Percentiles rank a stretch among this genome's conserved stretches.
These are phyloP conservation scores for Macaria liturata DNA, from an alignment of 2,888 invertebrate genomes.

Conservation along the genomic window DNA sequence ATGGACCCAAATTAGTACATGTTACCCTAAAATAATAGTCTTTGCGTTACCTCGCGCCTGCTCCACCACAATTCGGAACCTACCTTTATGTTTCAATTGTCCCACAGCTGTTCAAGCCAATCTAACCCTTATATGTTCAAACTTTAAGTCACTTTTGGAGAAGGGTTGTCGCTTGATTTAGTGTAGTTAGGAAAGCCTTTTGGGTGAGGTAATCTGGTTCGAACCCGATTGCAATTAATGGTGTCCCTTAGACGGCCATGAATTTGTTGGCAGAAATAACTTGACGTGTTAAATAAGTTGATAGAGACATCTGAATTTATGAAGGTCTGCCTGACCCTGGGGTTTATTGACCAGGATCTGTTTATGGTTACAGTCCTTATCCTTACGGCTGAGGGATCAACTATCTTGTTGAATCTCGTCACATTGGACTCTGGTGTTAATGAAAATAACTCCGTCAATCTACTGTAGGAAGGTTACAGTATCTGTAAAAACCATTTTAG, in stretches of 20 bases:
- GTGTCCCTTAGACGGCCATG: slow-evolving; percentile 52
- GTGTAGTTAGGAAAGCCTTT: slow-evolving; percentile 60
- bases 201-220: slow-evolving; percentile 70
- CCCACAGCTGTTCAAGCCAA: slow-evolving; percentile 38
- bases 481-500: too few relatives aligned
- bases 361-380: too few relatives aligned
- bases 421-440: too few relatives aligned
- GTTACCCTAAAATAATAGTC: slow-evolving; percentile 63
- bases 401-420: too few relatives aligned
- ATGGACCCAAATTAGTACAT: slow-evolving; percentile 60
- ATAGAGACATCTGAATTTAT: background rate
- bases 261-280: slow-evolving; percentile 40
- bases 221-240: slow-evolving; percentile 76
- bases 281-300: slow-evolving; percentile 25
- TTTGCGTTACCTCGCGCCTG: slow-evolving; percentile 53
- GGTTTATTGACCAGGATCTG: too few relatives aligned
- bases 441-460: too few relatives aligned
- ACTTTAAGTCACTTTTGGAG: slow-evolving; percentile 46
- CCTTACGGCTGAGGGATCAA: too few relatives aligned
- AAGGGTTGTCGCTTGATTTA: slow-evolving; percentile 55
- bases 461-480: too few relatives aligned
- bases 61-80: slow-evolving; percentile 53
- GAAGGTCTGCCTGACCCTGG: too few relatives aligned
- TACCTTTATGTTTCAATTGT: slow-evolving; percentile 62
- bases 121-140: slow-evolving; percentile 41